Conservation (phyloP, 2,113 vertebrate species). For the Abramis brama region DNA sequence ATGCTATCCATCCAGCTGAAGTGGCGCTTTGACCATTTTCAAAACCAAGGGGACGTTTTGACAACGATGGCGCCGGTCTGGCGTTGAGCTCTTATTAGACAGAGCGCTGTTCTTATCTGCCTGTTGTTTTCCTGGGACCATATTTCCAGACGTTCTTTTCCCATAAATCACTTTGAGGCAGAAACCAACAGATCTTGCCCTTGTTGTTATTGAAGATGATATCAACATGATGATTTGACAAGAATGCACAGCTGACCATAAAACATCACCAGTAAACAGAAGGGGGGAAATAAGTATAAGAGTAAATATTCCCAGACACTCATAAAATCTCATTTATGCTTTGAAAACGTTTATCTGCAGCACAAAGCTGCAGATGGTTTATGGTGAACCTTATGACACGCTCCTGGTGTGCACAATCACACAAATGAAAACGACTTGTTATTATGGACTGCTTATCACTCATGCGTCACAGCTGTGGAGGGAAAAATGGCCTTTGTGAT, state of each 20-base stretch:
- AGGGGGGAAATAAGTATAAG: neutral
- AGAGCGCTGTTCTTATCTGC: neutral
- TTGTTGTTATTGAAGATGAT: conserved; percentile 75
- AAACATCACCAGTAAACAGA: conserved; percentile 59
- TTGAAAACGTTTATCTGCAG: conserved; percentile 50
- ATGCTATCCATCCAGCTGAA: conserved; percentile 61
- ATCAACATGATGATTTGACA: conserved; percentile 67
- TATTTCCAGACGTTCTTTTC: conserved; percentile 38
- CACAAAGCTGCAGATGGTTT: conserved; percentile 46
- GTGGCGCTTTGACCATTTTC: conserved; percentile 59
- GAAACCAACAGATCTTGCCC: conserved; percentile 68
- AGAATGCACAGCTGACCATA: conserved; percentile 63
- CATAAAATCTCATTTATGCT: conserved; percentile 53
- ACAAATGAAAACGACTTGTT: conserved; percentile 40
- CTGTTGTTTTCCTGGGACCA: conserved; percentile 4
- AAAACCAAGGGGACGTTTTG: neutral
- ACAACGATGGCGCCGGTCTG: conserved; percentile 8
- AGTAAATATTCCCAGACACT: conserved; percentile 13
- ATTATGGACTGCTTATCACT: conserved; percentile 40
- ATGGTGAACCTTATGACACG: conserved; percentile 52
- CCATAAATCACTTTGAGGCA: conserved; percentile 65
- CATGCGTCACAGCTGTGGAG: conserved; percentile 9
- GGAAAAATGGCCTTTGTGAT: neutral
- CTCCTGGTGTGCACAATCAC: conserved; percentile 11
- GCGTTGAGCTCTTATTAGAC: neutral